A percentile compares a stretch with the other conserved stretches of the same genome.
Evolutionary conservation across 2,113 vertebrate genomes (phyloP).

Genomic region (Rhinoderma darwinii): DNA sequence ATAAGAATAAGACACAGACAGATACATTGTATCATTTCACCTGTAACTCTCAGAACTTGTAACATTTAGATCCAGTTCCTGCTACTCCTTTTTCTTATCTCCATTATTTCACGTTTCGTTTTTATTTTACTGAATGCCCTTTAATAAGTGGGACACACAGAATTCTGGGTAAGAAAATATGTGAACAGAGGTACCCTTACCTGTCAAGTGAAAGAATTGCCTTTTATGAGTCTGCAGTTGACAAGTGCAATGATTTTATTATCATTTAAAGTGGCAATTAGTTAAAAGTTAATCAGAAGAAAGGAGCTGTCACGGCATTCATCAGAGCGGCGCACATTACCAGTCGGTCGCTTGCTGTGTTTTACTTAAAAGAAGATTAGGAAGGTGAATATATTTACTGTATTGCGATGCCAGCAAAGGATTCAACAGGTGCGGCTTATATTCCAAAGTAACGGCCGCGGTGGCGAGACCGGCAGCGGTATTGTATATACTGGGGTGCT

Average conservation of each 20-base stretch:
- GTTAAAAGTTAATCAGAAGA: conserved; percentile 47
- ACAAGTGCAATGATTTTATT: conserved; percentile 28
- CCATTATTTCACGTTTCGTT: background rate
- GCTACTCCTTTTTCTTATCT: background rate
- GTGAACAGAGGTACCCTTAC: conserved; percentile 26
- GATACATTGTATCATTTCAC: background rate
- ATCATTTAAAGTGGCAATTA: conserved; percentile 53
- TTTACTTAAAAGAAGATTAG: conserved; percentile 34
- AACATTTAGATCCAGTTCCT: background rate
- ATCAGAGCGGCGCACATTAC: background rate
- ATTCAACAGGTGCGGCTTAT: background rate
- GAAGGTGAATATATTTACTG: conserved; percentile 29
- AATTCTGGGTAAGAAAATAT: background rate
- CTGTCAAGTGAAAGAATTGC: background rate
- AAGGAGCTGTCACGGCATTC: conserved; percentile 11
- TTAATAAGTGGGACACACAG: background rate
- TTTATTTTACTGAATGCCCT: background rate
- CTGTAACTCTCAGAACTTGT: too few relatives aligned
- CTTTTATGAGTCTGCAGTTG: background rate
- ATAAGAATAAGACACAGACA: too few relatives aligned
- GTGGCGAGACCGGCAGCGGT: background rate
- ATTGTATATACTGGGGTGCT: background rate
- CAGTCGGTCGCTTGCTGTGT: background rate
- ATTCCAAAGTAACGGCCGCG: background rate
- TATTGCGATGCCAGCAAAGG: background rate